A percentile compares a stretch with the other conserved stretches of the same genome.
Evolutionary conservation across 1,140 invertebrate species (phyloP).

Genomic region (Pantala flavescens): DNA sequence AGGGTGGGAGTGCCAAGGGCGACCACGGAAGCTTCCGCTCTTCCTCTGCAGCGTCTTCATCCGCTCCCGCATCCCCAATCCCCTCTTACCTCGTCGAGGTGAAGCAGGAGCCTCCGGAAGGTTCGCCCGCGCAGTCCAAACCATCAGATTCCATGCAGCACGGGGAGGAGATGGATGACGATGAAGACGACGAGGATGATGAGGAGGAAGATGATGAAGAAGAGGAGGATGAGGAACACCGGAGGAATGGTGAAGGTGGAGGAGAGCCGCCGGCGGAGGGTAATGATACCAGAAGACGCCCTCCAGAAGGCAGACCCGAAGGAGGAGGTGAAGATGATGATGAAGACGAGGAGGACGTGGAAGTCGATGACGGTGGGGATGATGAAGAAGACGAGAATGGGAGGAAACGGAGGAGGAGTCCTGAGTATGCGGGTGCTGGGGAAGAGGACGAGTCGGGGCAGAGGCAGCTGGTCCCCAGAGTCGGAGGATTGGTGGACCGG

Average conservation of each 20-base stretch:
- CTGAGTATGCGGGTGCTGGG: constrained; percentile 31
- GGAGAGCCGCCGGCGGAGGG: constrained; percentile 26
- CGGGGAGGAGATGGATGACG: constrained; percentile 40
- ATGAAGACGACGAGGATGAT: constrained; percentile 45
- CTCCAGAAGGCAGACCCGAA: background rate
- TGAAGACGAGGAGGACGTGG: background rate
- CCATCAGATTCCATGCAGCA: background rate
- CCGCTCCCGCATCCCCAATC: constrained; percentile 26
- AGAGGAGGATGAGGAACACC: constrained; percentile 30
- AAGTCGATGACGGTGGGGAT: constrained; percentile 11
- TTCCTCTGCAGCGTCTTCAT: constrained; percentile 14
- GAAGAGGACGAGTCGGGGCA: constrained; percentile 33
- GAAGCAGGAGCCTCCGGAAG: constrained; percentile 26
- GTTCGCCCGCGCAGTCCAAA: background rate
- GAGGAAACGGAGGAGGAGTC: constrained; percentile 38
- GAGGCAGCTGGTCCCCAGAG: constrained; percentile 28
- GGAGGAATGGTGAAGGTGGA: constrained; percentile 29
- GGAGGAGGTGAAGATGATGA: constrained; percentile 10
- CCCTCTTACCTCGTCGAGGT: constrained; percentile 23
- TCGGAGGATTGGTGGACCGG: constrained; percentile 40
- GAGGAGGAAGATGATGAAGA: constrained; percentile 33
- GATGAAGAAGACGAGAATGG: constrained; percentile 25
- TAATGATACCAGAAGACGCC: constrained; percentile 30
- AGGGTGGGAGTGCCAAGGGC: background rate
- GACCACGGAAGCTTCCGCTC: constrained; percentile 15